Evolutionary conservation across 1,140 invertebrate species (phyloP).

Genomic region (Helicorthomorpha holstii): DNA sequence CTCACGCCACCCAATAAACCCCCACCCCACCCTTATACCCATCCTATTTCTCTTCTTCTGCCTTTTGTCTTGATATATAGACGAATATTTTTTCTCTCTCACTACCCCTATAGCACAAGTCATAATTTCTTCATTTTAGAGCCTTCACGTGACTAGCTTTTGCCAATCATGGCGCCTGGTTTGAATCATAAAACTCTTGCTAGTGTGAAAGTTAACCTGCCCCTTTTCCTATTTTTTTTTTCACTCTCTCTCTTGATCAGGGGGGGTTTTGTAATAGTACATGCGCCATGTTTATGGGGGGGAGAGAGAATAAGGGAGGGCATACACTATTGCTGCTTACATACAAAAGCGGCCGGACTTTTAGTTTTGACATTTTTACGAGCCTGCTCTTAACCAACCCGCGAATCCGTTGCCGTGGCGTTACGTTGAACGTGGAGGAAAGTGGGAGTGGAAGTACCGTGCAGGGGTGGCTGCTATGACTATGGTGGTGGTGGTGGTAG

Average conservation of each 20-base stretch:
- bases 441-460: not conserved
- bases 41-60: not conserved
- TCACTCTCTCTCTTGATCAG: not conserved
- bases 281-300: not conserved
- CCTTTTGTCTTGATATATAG: slow-evolving; percentile 6
- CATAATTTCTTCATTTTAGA: slow-evolving; percentile 11
- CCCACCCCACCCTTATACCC: too few relatives aligned
- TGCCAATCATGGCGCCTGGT: slow-evolving; percentile 7
- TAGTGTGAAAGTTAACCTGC: slow-evolving; percentile 7
- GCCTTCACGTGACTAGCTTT: slow-evolving; percentile 6
- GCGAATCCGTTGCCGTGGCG: not conserved
- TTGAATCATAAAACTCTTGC: slow-evolving; percentile 8
- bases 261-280: not conserved
- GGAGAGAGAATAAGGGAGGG: not conserved
- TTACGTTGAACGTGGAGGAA: not conserved
- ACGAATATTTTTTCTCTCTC: slow-evolving; percentile 4
- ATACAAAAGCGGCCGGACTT: not conserved
- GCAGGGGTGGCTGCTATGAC: not conserved
- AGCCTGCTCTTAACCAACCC: not conserved
- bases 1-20: too few relatives aligned
- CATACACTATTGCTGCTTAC: not conserved
- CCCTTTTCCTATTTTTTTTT: not conserved
- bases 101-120: slow-evolving; percentile 3
- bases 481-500: not conserved
- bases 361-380: slow-evolving; percentile 3